A percentile compares a stretch with the other conserved stretches of the same genome.
phyloP scores from a whole-genome alignment of 2,888 invertebrate species.

The Aphidius colemani region DNA sequence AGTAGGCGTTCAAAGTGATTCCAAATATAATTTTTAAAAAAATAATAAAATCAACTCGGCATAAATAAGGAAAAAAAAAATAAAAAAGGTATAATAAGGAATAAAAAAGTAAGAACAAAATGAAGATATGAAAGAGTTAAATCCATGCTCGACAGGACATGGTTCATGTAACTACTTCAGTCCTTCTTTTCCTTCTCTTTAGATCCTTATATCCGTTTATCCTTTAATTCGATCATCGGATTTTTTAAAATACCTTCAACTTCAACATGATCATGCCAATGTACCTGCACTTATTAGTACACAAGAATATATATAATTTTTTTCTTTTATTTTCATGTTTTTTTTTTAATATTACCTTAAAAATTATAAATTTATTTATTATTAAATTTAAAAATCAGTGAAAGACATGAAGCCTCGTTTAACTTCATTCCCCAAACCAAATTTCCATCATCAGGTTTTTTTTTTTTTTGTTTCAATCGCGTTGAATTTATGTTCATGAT shows the following conservation, averaged over 20 bases:
- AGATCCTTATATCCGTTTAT: conserved; percentile 33
- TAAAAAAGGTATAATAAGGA: conserved; percentile 5
- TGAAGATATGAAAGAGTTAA: conserved; percentile 36
- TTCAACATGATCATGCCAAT: conserved; percentile 41
- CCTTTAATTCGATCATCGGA: conserved; percentile 31
- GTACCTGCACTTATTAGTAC: conserved; percentile 42
- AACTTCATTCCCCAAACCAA: no score
- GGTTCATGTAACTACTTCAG: conserved; percentile 49
- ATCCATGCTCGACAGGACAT: conserved; percentile 51
- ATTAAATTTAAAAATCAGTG: no score
- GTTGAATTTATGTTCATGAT: neutral
- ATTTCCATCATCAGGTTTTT: no score
- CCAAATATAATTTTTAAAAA: conserved; percentile 11
- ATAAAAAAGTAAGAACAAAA: conserved; percentile 20
- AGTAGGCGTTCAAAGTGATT: conserved; percentile 33
- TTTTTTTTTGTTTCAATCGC: no score
- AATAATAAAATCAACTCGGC: conserved; percentile 16
- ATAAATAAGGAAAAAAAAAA: conserved; percentile 15
- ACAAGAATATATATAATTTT: conserved; percentile 25
- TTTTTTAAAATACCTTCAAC: conserved; percentile 3
- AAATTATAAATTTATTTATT: no score
- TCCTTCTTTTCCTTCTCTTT: conserved; percentile 29
- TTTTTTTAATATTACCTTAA: neutral
- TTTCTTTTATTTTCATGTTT: neutral
- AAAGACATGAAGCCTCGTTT: no score